A percentile compares a stretch with the other conserved stretches of the same genome.
phyloP scores from a whole-genome alignment of 2,113 vertebrate genomes.

The Xiphophorus couchianus region DNA sequence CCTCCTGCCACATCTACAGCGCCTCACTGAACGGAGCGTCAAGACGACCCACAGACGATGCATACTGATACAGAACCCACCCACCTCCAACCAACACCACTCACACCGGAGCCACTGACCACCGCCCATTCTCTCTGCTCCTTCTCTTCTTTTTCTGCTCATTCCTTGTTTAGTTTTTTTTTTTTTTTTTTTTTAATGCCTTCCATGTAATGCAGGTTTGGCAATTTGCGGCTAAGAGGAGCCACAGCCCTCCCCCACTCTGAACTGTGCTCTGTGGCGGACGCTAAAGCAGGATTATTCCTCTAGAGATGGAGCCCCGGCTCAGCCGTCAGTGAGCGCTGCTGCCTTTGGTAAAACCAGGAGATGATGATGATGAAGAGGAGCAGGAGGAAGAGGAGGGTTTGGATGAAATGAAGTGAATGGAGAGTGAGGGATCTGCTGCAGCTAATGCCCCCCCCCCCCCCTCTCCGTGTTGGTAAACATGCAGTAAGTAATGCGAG shows the following conservation, averaged over 20 bases:
- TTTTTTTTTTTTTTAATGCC: conserved; percentile 81
- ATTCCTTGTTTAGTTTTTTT: conserved; percentile 58
- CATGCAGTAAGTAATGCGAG: conserved; percentile 78
- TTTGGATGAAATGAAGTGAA: conserved; percentile 72
- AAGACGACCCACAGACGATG: conserved; percentile 52
- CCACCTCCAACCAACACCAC: conserved; percentile 57
- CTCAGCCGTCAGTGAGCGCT: conserved; percentile 46
- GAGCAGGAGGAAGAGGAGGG: conserved; percentile 63
- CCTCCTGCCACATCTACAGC: conserved; percentile 53
- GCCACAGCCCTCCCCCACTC: conserved; percentile 57
- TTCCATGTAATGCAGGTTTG: conserved; percentile 94
- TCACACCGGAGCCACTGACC: conserved; percentile 75
- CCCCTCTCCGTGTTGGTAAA: conserved; percentile 57
- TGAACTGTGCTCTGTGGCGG: conserved; percentile 77
- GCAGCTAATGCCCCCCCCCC: conserved; percentile 70
- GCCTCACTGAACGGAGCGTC: conserved; percentile 54
- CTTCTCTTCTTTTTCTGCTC: conserved; percentile 31
- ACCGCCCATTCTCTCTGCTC: conserved; percentile 62
- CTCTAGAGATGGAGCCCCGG: conserved; percentile 48
- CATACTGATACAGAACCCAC: conserved; percentile 57
- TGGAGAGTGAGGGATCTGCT: conserved; percentile 70
- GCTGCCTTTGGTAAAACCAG: conserved; percentile 62
- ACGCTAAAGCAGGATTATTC: conserved; percentile 56
- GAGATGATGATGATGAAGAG: conserved; percentile 47
- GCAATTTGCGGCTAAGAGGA: conserved; percentile 88